phyloP scores from a whole-genome alignment of 2,888 invertebrate species.

The Acholoe squamosa region DNA sequence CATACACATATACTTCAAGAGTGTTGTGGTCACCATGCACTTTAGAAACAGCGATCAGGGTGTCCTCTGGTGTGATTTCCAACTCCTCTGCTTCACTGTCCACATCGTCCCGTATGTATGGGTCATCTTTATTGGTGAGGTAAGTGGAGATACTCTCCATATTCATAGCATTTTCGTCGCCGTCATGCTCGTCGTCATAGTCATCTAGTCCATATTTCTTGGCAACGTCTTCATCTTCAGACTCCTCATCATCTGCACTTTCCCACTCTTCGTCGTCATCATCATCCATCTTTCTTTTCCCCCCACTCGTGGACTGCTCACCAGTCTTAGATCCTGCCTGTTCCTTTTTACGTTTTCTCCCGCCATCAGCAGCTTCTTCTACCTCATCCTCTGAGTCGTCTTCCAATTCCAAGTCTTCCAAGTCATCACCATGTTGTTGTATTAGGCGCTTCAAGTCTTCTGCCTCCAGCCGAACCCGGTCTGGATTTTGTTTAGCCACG shows the following conservation, averaged over 20 bases:
- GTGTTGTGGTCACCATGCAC: slow-evolving; percentile 93
- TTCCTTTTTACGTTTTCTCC: slow-evolving; percentile 25
- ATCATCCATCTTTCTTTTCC: slow-evolving; percentile 69
- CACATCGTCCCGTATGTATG: slow-evolving; percentile 79
- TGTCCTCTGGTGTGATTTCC: slow-evolving; percentile 93
- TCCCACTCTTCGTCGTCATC: slow-evolving; percentile 28
- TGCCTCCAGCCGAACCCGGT: slow-evolving; percentile 74
- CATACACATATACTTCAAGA: slow-evolving; percentile 96
- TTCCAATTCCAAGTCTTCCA: slow-evolving; percentile 5
- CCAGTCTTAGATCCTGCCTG: not conserved
- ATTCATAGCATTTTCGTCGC: slow-evolving; percentile 13
- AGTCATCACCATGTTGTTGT: slow-evolving; percentile 66
- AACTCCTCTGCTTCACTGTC: slow-evolving; percentile 89
- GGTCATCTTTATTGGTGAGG: slow-evolving; percentile 83
- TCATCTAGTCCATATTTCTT: slow-evolving; percentile 86
- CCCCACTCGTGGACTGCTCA: slow-evolving; percentile 16
- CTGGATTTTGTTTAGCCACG: slow-evolving; percentile 80
- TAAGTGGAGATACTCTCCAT: slow-evolving; percentile 75
- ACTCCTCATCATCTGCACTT: not conserved
- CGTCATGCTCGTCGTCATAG: slow-evolving; percentile 78
- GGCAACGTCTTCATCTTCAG: slow-evolving; percentile 86
- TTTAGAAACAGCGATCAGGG: slow-evolving; percentile 93
- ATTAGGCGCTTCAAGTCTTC: slow-evolving; percentile 76
- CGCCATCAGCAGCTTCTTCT: not conserved
- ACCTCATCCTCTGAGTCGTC: slow-evolving; percentile 60